phyloP scores from a whole-genome alignment of 2,888 invertebrate species.

The Oligia fasciuncula region DNA sequence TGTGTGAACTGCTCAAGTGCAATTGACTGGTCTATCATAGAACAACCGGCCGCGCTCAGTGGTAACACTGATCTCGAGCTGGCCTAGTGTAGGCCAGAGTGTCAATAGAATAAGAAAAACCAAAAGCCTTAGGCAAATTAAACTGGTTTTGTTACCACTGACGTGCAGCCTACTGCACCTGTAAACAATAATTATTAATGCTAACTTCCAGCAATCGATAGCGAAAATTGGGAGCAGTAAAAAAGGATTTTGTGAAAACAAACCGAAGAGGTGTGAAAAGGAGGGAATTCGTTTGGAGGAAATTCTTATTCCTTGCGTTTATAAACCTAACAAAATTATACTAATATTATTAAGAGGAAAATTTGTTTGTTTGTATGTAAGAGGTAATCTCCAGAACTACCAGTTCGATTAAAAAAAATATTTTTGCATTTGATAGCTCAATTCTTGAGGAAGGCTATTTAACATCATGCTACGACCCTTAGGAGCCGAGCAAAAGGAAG shows the following conservation, averaged over 20 bases:
- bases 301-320: not conserved
- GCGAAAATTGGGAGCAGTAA: not conserved
- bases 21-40: not conserved
- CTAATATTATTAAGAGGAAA: no score
- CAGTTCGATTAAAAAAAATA: no score
- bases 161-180: not conserved
- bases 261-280: not conserved
- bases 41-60: not conserved
- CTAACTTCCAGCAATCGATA: not conserved
- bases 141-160: not conserved
- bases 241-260: not conserved
- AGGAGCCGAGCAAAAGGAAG: no score
- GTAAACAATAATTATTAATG: not conserved
- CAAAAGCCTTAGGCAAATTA: not conserved
- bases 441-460: no score
- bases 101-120: not conserved
- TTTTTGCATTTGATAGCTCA: no score
- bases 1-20: conserved; percentile 3
- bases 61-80: not conserved
- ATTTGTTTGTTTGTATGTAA: no score
- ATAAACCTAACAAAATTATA: not conserved
- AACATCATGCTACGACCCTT: no score
- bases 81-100: not conserved
- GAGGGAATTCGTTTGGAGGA: not conserved
- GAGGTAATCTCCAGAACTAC: no score